A percentile compares a stretch with the other conserved stretches of the same genome.
Conservation (phyloP, 2,888 invertebrate species). For the Limnephilus rhombicus region DNA sequence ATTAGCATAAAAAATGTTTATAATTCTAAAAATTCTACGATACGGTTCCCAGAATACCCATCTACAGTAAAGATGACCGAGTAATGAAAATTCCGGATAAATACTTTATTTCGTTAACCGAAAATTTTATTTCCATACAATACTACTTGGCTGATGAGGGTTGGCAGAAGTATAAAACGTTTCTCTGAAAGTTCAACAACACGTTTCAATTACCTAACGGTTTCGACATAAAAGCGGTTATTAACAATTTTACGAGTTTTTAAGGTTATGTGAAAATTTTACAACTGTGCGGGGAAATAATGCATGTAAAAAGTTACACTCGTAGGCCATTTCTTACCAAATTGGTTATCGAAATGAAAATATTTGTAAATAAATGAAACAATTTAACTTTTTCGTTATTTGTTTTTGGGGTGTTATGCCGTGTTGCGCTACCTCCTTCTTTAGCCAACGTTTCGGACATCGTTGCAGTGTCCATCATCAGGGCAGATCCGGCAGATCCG, state of each 20-base stretch:
- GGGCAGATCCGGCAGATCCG: too few species aligned
- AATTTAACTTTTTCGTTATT: too few species aligned
- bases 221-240: conserved; percentile 4
- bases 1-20: background rate
- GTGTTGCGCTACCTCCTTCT: too few species aligned
- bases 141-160: background rate
- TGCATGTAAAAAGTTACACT: background rate
- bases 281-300: background rate
- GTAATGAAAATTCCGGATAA: background rate
- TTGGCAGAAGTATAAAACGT: background rate
- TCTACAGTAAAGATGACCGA: background rate
- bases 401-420: too few species aligned
- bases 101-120: background rate
- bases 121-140: background rate
- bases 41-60: background rate
- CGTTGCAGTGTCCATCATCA: too few species aligned
- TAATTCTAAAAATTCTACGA: background rate
- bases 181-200: background rate
- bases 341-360: background rate
- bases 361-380: too few species aligned
- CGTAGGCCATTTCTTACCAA: background rate
- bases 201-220: conserved; percentile 18
- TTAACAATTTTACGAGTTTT: conserved; percentile 9
- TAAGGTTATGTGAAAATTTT: background rate
- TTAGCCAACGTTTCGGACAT: too few species aligned